Base-by-base conservation (phyloP, 2,113 vertebrate genomes). In the Antennarius striatus region DNA sequence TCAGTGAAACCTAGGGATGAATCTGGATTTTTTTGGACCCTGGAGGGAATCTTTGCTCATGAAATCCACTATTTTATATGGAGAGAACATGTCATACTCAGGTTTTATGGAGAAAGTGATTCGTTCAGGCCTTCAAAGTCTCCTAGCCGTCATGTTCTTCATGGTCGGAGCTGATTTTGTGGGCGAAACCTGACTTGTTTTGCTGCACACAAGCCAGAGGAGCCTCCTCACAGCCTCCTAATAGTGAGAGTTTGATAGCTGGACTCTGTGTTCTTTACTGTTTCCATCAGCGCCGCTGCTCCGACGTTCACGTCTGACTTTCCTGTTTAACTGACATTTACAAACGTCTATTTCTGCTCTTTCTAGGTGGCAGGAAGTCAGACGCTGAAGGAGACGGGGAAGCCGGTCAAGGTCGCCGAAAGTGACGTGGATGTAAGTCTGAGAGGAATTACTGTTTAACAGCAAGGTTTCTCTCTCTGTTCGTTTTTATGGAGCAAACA, bases 371-470 rank as follows among this genome's bases (percentile, higher is more conserved):
- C 91, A 5, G 95, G 95, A 65, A 92, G 91, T 83, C 95, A 96
- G 70, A 83, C 80, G 0, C 70, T 95, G 56, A 98, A 93, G 85
- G 95, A 95, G 67, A 88, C 90, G 36, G 77, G 90, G 40, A 96
- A 95, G 82, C 95, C 96, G 5, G 91, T 99, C 71, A 97, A 93
- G 85, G 95, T 98, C 16, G 97, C 96, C 3, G 97, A 99, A 86
- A 99, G 97, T 62, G 95, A 98, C 55, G 93, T 92, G 75, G 96
- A 99, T 48, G 97, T 99, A 80, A 96, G 97, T 97, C 77, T 7
- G 3, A 39, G 17, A 50, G 29, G 3, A 8, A 30, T 0, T 22
- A 22, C 22, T 2, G 6, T 11, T 7, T 48, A 10, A 13, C 3
- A 43, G 6, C 10, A 7, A 43, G 42, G 11, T 43, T 43, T 12